Evolutionary conservation across 1,140 invertebrate species (phyloP).

Genomic region (Ridgeia piscesae): DNA sequence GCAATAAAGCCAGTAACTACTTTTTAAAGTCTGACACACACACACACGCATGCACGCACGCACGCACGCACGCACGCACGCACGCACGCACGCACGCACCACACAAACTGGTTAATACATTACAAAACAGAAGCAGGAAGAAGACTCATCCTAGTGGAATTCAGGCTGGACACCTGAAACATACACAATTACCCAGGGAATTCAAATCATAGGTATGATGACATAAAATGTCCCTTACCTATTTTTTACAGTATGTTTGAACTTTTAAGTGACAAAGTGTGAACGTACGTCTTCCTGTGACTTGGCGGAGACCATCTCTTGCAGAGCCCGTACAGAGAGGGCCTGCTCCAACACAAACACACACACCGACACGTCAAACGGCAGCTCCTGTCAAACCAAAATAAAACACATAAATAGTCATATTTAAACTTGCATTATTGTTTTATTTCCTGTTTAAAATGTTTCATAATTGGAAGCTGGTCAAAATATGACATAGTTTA

Average conservation of each 20-base stretch:
- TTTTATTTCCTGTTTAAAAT: not conserved
- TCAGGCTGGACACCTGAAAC: not conserved
- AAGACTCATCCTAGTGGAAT: not conserved
- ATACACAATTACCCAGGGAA: not conserved
- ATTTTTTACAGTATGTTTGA: not conserved
- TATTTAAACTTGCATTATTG: not conserved
- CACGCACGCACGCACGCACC: too few species aligned
- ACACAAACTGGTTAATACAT: too few species aligned
- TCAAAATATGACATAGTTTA: too few species aligned
- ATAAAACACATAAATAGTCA: not conserved
- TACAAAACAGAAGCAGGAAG: not conserved
- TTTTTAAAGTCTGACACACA: too few species aligned
- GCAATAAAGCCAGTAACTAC: too few species aligned
- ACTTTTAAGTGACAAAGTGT: not conserved
- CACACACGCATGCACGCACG: too few species aligned
- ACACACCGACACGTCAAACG: constrained; percentile 96
- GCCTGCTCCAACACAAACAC: constrained; percentile 99
- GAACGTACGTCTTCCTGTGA: constrained; percentile 40
- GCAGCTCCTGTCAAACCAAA: constrained; percentile 74
- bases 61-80: too few species aligned
- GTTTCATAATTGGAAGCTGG: too few species aligned
- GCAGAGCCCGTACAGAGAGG: constrained; percentile 95
- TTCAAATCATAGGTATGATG: not conserved
- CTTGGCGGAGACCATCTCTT: constrained; percentile 77
- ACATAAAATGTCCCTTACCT: not conserved